A percentile compares a stretch with the other conserved stretches of the same genome.
phyloP scores from a whole-genome alignment of 2,797 vertebrate genomes.

The Channa striata region DNA sequence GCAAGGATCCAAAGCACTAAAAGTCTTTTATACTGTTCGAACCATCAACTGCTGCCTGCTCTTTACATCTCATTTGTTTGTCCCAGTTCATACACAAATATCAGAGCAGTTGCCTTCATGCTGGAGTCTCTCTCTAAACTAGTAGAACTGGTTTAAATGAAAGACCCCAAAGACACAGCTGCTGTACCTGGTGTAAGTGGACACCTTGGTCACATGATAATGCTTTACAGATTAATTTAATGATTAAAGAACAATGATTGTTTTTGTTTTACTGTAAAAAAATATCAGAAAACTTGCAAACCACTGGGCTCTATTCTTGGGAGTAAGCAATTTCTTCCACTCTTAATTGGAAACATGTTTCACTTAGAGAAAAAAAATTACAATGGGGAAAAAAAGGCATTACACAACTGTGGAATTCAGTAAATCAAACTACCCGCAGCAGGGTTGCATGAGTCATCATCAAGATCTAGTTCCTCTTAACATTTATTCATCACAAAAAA shows the following conservation, averaged over 20 bases:
- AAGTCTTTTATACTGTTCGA: slow-evolving; percentile 6
- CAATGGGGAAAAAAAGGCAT: background rate
- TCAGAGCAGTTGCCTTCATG: background rate
- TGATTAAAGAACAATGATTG: background rate
- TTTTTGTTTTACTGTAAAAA: background rate
- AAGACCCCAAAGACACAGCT: slow-evolving; percentile 1
- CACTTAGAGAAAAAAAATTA: background rate
- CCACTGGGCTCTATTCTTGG: background rate
- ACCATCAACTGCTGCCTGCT: slow-evolving; percentile 14
- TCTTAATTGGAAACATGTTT: slow-evolving; percentile 8
- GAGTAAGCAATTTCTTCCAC: no score
- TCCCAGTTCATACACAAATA: slow-evolving; percentile 44
- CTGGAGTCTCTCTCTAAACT: slow-evolving; percentile 19
- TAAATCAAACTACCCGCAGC: slow-evolving; percentile 13
- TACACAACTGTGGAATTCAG: slow-evolving; percentile 2
- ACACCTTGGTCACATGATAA: background rate
- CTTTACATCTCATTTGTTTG: slow-evolving; percentile 69
- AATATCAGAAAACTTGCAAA: background rate
- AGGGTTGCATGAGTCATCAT: background rate
- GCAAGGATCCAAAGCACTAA: background rate
- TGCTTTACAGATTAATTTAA: slow-evolving; percentile 7
- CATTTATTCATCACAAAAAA: slow-evolving; percentile 3
- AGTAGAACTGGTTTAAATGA: slow-evolving; percentile 41
- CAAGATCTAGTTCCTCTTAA: slow-evolving; percentile 3
- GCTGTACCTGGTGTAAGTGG: background rate